Evolutionary conservation across 2,888 invertebrate species (phyloP), one percentile per base, ranked within the genome.

Genomic region (Drosophila engyochracea): DNA sequence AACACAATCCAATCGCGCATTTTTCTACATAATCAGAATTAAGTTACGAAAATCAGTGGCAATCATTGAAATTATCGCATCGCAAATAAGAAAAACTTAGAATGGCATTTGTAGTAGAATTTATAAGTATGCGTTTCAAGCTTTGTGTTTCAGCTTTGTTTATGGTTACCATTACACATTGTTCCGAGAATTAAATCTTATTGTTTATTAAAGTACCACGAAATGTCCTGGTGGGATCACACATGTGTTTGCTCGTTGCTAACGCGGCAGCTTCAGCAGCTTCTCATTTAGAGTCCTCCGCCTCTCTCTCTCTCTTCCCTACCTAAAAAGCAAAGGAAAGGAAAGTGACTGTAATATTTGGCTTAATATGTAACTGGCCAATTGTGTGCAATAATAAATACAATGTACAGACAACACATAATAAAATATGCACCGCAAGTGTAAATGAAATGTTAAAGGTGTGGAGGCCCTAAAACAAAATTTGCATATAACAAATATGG

Each of bases 401-500:
- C 74, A 55, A 70, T 78, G 75, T 82, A 66, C n/a, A 51, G 44
- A 51, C 70, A 73, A 51, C 39, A 58, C 60, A 44, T 74, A 80
- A 85, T 85, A 90, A 85, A 90, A 85, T 90, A 85, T 90, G 82
- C 88, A 82, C 67, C 90, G 77, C 90, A 87, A 87, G 88, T 85
- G 90, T 75, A 85, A 85, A 85, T 85, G 90, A 85, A 85, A 89
- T 85, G 85, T 69, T 66, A 66, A 84, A 83, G 84, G 75, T 74
- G 74, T 54, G 44, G 31, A n/a, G 35, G 59, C 51, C 49, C 54
- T 28, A 51, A 41, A 28, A 14, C 49, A 28, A 37, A 80, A 85
- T 85, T 90, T 88, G 78, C 88, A 85, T 85, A 85, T 87, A 88
- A 90, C 76, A 90, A 90, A 85, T 90, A 78, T 87, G 82, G 88